These are phyloP conservation scores for Chrysochloris asiatica DNA, from an alignment of 2,113 vertebrate genomes.

Conservation along the genomic window DNA sequence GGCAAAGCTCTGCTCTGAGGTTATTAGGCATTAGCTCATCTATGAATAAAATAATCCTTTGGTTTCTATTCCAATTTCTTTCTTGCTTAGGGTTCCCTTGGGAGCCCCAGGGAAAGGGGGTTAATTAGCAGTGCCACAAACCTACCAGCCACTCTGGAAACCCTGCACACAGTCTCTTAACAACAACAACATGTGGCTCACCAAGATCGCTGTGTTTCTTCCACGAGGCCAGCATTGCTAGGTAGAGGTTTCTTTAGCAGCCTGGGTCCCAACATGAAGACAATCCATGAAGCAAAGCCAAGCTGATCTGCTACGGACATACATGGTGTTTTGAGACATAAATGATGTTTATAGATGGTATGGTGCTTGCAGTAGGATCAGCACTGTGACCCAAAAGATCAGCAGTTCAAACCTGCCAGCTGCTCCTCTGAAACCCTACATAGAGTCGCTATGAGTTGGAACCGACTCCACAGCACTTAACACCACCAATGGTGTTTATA, in stretches of 20 bases:
- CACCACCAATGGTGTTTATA: not conserved
- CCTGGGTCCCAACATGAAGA: not conserved
- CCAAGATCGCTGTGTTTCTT: not conserved
- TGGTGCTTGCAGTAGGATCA: too few species aligned
- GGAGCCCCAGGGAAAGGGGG: not conserved
- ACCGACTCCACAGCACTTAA: too few species aligned
- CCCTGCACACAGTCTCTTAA: not conserved
- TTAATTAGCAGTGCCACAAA: not conserved
- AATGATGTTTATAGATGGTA: too few species aligned
- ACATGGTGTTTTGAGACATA: not conserved
- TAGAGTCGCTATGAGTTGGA: too few species aligned
- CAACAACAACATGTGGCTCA: not conserved
- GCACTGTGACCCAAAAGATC: too few species aligned
- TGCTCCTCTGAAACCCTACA: too few species aligned
- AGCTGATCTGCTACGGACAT: not conserved
- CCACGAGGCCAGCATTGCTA: not conserved
- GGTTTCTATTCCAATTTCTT: conserved; percentile 16
- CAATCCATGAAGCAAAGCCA: not conserved
- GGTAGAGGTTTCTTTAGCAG: not conserved
- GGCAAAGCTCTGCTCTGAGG: not conserved
- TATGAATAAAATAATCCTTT: conserved; percentile 54
- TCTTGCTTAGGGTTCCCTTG: not conserved
- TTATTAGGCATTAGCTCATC: conserved; percentile 8
- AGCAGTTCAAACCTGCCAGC: too few species aligned
- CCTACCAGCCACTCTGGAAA: not conserved